These are phyloP conservation scores for Cynopterus sphinx DNA, from an alignment of 2,797 vertebrate species.

Conservation along the genomic window DNA sequence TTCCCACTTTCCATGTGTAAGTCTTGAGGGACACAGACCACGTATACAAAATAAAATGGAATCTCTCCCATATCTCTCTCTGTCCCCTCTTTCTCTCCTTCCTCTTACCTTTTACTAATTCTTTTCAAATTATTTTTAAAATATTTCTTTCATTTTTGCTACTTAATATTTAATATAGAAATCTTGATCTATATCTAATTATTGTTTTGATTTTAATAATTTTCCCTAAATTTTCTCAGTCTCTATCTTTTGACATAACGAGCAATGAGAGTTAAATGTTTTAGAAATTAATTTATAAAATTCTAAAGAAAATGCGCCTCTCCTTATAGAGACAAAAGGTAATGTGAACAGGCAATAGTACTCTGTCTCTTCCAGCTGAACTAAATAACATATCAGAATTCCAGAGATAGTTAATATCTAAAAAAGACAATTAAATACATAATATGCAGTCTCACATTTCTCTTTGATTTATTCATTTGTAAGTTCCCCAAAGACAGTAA, in stretches of 20 bases:
- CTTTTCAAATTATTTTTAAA: background rate
- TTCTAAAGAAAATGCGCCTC: background rate
- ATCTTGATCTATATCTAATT: background rate
- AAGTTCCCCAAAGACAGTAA: background rate
- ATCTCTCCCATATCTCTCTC: background rate
- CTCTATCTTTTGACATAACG: background rate
- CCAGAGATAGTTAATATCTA: background rate
- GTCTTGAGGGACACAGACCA: background rate
- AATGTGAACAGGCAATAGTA: background rate
- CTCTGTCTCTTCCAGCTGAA: background rate
- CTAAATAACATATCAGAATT: background rate
- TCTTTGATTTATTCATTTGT: background rate
- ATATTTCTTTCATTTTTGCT: background rate
- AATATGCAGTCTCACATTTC: background rate
- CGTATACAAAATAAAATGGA: background rate
- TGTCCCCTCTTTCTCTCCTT: background rate
- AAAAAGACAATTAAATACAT: background rate
- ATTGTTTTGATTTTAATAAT: background rate
- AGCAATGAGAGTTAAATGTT: background rate
- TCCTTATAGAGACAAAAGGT: background rate
- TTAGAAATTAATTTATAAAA: background rate
- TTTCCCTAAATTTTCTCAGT: background rate
- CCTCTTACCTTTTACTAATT: background rate
- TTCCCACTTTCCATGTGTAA: background rate
- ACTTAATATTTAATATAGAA: background rate